Base-by-base conservation (phyloP, 2,888 invertebrate genomes). In the Eilema sororculum region DNA sequence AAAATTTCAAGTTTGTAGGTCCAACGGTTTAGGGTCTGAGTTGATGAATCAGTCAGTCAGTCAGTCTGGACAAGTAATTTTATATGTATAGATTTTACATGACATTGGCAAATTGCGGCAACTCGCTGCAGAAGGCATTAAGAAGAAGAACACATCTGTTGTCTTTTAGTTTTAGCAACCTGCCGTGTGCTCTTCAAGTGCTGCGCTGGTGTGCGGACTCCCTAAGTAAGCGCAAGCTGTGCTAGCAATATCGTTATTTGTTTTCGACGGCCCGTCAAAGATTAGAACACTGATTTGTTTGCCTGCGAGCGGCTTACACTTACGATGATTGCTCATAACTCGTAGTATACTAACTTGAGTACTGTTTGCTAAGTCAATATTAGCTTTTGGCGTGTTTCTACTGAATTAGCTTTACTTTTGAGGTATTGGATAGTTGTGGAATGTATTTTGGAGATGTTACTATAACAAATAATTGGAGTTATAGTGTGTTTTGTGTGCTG, bases 221-320 rank as follows among this genome's bases (percentile, higher is more conserved):
- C 56, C 12, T 64, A 28, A 41, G 57, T 22, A 10, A 56, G 30
- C 16, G 22, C 28, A 57, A 57, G 46, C 30, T 28, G 20, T 9
- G 52, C 52, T 10, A 22, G 64, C 20, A 65, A 22, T 65, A 30
- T 57, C 3, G 24, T 12, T 67, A 46, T 67, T 67, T 67, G 46
- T 30, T 30, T 67, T 60, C 30, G 67, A 59, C 60, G 30, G 57
- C 33, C 33, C 73, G 68, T 69, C 66, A 71, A 70, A 81, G 76
- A 76, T 79, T 74, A 78, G 67, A 72, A 70, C 68, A 70, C 58
- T 63, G 69, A 78, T 81, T 65, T 73, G 80, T 79, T 69, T 74
- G 72, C 66, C 8, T 52, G 63, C 69, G 41, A 6, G 64, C 62
- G 69, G 68, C 71, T 68, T 46, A 61, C 46, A 63, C 52, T 60